These are phyloP conservation scores for Ptychobarbus kaznakovi DNA, from an alignment of 2,797 vertebrate genomes.

Conservation along the genomic window DNA sequence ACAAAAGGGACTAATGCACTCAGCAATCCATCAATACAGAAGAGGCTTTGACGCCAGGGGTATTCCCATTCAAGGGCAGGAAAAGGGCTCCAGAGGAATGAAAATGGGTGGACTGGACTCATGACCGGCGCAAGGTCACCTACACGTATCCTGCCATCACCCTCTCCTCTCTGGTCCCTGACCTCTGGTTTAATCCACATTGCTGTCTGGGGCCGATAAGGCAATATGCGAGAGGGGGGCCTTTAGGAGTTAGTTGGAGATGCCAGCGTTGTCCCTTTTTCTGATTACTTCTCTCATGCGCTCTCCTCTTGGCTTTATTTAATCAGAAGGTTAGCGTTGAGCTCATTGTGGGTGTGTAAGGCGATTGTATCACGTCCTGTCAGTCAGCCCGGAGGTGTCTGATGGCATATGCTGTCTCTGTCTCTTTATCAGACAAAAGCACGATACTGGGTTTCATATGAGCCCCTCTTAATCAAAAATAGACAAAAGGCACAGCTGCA, in stretches of 20 bases:
- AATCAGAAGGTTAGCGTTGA: conserved; percentile 64
- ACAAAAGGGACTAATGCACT: conserved; percentile 60
- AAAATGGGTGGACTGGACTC: conserved; percentile 33
- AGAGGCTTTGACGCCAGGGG: conserved; percentile 49
- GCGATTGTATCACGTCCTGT: conserved; percentile 28
- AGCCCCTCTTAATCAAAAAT: conserved; percentile 32
- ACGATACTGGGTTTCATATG: conserved; percentile 36
- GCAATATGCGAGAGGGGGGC: conserved; percentile 50
- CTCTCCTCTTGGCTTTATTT: conserved; percentile 60
- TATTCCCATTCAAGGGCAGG: conserved; percentile 52
- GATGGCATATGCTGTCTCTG: conserved; percentile 19
- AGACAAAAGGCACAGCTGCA: conserved; percentile 22
- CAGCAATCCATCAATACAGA: conserved; percentile 58
- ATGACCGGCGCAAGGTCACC: conserved; percentile 67
- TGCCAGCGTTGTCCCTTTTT: conserved; percentile 43
- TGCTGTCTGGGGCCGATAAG: conserved; percentile 73
- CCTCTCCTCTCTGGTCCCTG: conserved; percentile 37
- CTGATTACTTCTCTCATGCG: conserved; percentile 59
- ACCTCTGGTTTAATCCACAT: conserved; percentile 65
- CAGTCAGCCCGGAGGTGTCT: conserved; percentile 47
- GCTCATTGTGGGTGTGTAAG: conserved; percentile 38
- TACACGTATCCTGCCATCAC: conserved; percentile 26
- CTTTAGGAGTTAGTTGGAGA: conserved; percentile 59
- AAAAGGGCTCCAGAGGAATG: conserved; percentile 5
- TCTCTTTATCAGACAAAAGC: conserved; percentile 45